Percentiles rank a stretch among this genome's conserved stretches.
These are phyloP conservation scores for Steinernema carpocapsae DNA, from an alignment of 2,888 invertebrate genomes.

Conservation along the genomic window DNA sequence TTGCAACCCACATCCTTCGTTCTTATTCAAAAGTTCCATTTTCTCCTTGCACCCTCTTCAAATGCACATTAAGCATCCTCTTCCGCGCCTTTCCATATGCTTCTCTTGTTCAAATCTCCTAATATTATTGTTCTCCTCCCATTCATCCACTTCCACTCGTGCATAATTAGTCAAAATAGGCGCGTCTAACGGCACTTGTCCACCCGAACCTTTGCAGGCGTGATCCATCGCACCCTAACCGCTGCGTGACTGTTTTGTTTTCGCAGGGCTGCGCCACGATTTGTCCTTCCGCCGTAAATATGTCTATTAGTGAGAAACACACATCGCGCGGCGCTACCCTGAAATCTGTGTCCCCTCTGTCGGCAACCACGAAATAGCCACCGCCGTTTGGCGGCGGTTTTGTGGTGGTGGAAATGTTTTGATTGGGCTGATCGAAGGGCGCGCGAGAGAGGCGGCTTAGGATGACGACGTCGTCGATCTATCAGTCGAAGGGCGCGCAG, in stretches of 20 bases:
- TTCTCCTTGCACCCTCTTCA: neutral
- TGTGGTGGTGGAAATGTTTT: constrained; percentile 28
- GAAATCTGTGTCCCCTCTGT: no score
- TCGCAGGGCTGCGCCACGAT: constrained; percentile 9
- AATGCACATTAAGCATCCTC: neutral
- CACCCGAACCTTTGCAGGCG: neutral
- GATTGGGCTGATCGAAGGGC: neutral
- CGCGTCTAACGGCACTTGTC: constrained; percentile 15
- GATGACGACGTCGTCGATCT: constrained; percentile 4
- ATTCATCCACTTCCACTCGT: constrained; percentile 24
- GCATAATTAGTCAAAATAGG: constrained; percentile 33
- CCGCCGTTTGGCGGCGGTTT: neutral
- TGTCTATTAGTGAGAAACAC: constrained; percentile 23
- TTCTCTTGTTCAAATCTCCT: neutral
- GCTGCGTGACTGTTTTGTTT: constrained; percentile 16
- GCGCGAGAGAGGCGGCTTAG: no score
- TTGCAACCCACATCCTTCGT: no score
- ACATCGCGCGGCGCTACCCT: no score
- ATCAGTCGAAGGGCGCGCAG: constrained; percentile 28
- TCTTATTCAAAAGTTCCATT: neutral
- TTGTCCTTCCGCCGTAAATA: constrained; percentile 30
- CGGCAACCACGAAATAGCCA: no score
- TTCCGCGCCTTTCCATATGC: constrained; percentile 25
- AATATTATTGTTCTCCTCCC: constrained; percentile 27
- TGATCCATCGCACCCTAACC: no score